Percentiles rank a stretch among this genome's conserved stretches.
Conservation (phyloP, 2,888 invertebrate species). For the Pseudococcus jackbeardsleyi region DNA sequence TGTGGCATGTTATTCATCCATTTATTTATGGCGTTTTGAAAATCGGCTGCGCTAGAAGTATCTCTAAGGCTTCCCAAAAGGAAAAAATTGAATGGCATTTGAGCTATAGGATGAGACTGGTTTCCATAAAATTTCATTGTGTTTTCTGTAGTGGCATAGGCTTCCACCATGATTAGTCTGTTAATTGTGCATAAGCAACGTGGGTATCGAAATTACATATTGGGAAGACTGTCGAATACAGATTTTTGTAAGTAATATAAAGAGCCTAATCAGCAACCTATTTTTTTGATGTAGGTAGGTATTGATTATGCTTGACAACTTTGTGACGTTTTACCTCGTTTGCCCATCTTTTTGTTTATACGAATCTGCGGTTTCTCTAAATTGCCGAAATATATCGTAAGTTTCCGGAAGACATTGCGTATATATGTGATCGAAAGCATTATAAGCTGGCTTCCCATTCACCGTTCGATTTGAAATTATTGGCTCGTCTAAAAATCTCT, state of each 20-base stretch:
- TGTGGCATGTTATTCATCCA: slow-evolving; percentile 76
- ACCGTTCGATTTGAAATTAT: slow-evolving; percentile 31
- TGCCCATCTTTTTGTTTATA: slow-evolving; percentile 71
- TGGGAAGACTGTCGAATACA: too few relatives aligned
- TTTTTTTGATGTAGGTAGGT: too few relatives aligned
- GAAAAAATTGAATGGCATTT: slow-evolving; percentile 79
- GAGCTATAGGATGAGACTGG: slow-evolving; percentile 72
- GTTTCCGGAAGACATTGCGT: slow-evolving; percentile 76
- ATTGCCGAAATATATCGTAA: slow-evolving; percentile 73
- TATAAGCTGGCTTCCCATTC: slow-evolving; percentile 73
- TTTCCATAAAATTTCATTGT: slow-evolving; percentile 76
- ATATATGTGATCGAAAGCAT: slow-evolving; percentile 75
- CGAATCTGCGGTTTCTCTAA: slow-evolving; percentile 74
- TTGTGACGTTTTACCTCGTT: slow-evolving; percentile 70
- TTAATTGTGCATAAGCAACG: background rate
- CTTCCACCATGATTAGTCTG: slow-evolving; percentile 76
- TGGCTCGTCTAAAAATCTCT: slow-evolving; percentile 74
- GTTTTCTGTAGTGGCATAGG: slow-evolving; percentile 73
- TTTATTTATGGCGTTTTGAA: slow-evolving; percentile 72
- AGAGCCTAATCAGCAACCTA: too few relatives aligned
- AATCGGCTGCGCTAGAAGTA: slow-evolving; percentile 72
- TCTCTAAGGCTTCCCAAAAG: slow-evolving; percentile 73
- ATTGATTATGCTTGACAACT: too few relatives aligned
- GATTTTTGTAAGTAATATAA: too few relatives aligned
- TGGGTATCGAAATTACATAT: too few relatives aligned